Base-by-base conservation (phyloP, 2,113 vertebrate species). In the Irena cyanogastra region DNA sequence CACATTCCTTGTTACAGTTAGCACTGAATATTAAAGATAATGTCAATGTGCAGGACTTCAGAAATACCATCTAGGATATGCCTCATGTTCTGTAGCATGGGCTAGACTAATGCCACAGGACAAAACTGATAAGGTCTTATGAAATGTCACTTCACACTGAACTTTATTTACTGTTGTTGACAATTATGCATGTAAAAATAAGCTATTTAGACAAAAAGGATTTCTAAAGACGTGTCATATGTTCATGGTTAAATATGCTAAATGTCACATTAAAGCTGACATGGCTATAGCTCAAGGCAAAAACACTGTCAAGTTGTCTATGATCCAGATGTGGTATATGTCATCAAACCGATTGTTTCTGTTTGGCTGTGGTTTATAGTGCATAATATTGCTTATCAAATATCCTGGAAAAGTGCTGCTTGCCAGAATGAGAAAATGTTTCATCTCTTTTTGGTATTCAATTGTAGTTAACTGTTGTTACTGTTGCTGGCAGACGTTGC, bases 211-310 rank as follows among this genome's bases (percentile, higher is more conserved):
- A 78, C 61, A 63, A 75, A 45, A 93, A 90, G n/a, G 22, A 56
- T 83, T 90, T 96, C 69, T 95, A 94, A 84, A 96, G 93, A 94
- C 22, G 68, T 96, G 70, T 87, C 81, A 86, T 95, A 74, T 77
- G 75, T 83, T 89, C 93, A 54, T 80, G 31, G 93, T 68, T 97
- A 93, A 95, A 97, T 94, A 94, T 94, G 79, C 35, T 90, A 93
- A 91, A 94, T 86, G 91, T 83, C 94, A 28, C 75, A 85, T 95
- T 95, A 96, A 75, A 91, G 85, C 37, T 93, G 92, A 96, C 78
- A 92, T 45, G 22, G 60, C 44, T 52, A 61, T 75, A 54, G 94
- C 78, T 94, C 69, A 93, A 76, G 85, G 80, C 41, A 80, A 82
- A 94, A 95, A 63, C 70, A 35, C 80, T 95, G 89, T 92, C 92